These are phyloP conservation scores for Melanostoma mellinum DNA, from an alignment of 2,888 invertebrate species.

Conservation along the genomic window DNA sequence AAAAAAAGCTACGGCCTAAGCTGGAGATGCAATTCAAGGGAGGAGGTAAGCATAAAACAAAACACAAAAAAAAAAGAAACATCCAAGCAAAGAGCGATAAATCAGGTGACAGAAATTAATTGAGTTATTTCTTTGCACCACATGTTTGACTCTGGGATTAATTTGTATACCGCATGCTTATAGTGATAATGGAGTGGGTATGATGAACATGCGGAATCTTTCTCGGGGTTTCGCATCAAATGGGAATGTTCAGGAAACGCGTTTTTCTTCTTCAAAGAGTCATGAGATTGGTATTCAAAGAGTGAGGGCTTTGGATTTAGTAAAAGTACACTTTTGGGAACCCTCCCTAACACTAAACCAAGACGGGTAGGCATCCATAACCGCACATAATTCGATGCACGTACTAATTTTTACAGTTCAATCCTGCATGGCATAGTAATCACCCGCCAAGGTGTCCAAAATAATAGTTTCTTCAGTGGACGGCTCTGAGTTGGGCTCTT, in stretches of 20 bases:
- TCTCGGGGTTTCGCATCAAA: too few species aligned
- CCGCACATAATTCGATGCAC: slow-evolving; percentile 72
- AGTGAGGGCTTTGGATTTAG: background rate
- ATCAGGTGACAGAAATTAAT: slow-evolving; percentile 82
- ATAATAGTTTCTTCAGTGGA: slow-evolving; percentile 36
- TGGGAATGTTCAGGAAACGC: too few species aligned
- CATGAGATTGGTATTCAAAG: too few species aligned
- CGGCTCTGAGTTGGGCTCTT: slow-evolving; percentile 9
- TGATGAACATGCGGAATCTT: too few species aligned
- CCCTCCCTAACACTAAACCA: slow-evolving; percentile 5
- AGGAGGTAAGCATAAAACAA: slow-evolving; percentile 17
- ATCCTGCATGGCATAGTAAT: slow-evolving; percentile 73
- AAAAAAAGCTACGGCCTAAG: background rate
- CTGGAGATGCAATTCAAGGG: slow-evolving; percentile 8
- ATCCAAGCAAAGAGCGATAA: slow-evolving; percentile 77
- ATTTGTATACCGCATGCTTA: slow-evolving; percentile 64
- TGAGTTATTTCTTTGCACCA: slow-evolving; percentile 79
- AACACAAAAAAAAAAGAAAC: slow-evolving; percentile 29
- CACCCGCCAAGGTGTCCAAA: slow-evolving; percentile 58
- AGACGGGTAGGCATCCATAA: background rate
- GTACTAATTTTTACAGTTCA: slow-evolving; percentile 74
- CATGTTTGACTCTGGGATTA: slow-evolving; percentile 69
- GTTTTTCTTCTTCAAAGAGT: too few species aligned
- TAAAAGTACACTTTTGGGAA: background rate
- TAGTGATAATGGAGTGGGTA: slow-evolving; percentile 30